phyloP scores from a whole-genome alignment of 2,888 invertebrate species.

The Volucella inanis region DNA sequence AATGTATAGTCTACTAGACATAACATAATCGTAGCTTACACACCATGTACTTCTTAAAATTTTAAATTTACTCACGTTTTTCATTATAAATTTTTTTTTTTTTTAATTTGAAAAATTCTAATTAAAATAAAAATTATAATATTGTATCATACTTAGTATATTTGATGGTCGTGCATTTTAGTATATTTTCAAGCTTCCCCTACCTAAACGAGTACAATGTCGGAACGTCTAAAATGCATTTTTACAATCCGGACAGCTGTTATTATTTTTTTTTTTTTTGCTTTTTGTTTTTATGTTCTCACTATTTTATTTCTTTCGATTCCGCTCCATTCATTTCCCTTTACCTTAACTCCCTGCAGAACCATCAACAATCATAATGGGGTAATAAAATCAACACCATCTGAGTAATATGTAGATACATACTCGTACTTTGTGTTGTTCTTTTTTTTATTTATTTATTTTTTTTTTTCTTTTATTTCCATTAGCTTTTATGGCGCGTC shows the following conservation, averaged over 20 bases:
- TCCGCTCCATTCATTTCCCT: conserved; percentile 47
- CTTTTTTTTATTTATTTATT: no score
- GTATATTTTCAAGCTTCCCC: background rate
- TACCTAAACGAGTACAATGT: conserved; percentile 11
- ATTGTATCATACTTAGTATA: no score
- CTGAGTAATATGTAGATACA: conserved; percentile 60
- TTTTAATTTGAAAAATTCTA: no score
- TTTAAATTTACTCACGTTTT: no score
- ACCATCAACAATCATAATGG: conserved; percentile 67
- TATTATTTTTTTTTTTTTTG: no score
- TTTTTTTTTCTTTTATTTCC: conserved; percentile 53
- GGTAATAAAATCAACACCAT: conserved; percentile 70
- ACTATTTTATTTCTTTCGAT: conserved; percentile 52
- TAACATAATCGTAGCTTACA: no score
- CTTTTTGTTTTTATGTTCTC: conserved; percentile 24
- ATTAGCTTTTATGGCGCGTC: conserved; percentile 56
- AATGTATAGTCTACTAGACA: no score
- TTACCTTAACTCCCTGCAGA: conserved; percentile 45
- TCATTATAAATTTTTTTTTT: no score
- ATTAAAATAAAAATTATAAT: no score
- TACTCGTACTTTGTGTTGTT: conserved; percentile 33
- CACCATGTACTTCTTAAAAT: no score
- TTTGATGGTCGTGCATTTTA: background rate
- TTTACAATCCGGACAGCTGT: conserved; percentile 48
- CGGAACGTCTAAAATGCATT: conserved; percentile 31